Evolutionary conservation across 2,888 invertebrate species (phyloP), one percentile per base, ranked within the genome.

Genomic region (Cosmia pyralina): DNA sequence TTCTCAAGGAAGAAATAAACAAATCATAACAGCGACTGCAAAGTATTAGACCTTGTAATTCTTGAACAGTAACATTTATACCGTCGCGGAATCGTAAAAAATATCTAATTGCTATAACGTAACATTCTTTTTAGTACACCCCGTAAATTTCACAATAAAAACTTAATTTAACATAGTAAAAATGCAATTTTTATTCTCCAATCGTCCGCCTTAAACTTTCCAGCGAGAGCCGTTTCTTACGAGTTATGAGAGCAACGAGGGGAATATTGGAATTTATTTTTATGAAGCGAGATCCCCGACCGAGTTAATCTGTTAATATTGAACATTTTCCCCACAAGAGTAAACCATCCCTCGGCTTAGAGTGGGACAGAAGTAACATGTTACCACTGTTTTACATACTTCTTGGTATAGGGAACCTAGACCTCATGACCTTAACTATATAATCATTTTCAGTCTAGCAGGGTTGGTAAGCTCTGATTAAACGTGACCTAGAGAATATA

Each of bases 251-350:
- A 92, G 93, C 91, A 93, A 91, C 92, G 93, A 91, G 93, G 92
- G 92, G 92, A 92, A 93, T 93, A 94, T 94, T 93, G 93, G 93
- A 93, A 93, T 93, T 93, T 94, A 93, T 94, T 94, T 94, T 94
- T 94, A 94, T 93, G 93, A 93, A 93, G 92, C 92, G 84, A 88
- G 91, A 91, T 92, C 91, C 91, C 92, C 93, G 87, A 91, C 92
- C 91, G 91, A 93, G 94, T 92, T 94, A 94, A 94, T 94, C 93
- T 94, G 94, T 94, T 95, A 94, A 95, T 94, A 95, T 94, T 94
- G 94, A 92, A 92, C 92, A 93, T 93, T 93, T 90, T 90, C 88
- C 89, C 92, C 91, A 88, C 91, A 90, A 90, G 91, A 91, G 90
- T 91, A 90, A 92, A 91, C 91, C 90, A 87, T 88, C 87, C 87